Percentiles rank a stretch among this genome's conserved stretches.
Conservation (phyloP, 2,113 vertebrate genomes). For the Rynchops niger region DNA sequence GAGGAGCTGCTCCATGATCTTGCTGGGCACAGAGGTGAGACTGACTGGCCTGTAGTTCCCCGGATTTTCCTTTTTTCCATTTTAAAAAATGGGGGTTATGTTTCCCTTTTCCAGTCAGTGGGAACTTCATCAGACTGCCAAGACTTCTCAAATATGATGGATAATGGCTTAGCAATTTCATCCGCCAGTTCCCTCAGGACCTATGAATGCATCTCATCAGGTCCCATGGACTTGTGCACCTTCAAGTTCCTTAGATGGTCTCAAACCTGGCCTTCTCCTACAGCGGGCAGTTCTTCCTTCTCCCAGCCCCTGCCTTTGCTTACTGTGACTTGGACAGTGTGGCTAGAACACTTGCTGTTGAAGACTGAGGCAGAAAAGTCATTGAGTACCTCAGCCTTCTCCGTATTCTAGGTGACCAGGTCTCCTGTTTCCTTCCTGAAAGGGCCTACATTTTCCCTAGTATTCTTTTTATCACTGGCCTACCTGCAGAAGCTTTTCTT, state of each 20-base stretch:
- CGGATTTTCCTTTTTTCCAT: background rate
- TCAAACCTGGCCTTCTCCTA: background rate
- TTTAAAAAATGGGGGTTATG: background rate
- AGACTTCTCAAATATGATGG: background rate
- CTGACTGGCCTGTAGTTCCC: background rate
- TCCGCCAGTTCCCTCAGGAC: background rate
- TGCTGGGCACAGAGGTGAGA: background rate
- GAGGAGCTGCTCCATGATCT: background rate
- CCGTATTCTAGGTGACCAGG: background rate
- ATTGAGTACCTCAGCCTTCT: background rate
- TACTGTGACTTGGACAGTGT: background rate
- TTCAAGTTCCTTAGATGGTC: background rate
- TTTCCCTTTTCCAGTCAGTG: background rate
- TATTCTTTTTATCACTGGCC: background rate
- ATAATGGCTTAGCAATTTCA: background rate
- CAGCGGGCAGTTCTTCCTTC: background rate
- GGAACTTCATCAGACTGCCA: background rate
- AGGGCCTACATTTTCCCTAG: background rate
- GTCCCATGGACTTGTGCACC: background rate
- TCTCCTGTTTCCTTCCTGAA: background rate
- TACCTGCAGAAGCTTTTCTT: background rate
- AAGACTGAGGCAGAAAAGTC: background rate
- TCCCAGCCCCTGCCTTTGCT: background rate
- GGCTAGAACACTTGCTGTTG: background rate
- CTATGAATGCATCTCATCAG: background rate